Evolutionary conservation across 2,888 invertebrate genomes (phyloP).

Genomic region (Lycophotia porphyrea): DNA sequence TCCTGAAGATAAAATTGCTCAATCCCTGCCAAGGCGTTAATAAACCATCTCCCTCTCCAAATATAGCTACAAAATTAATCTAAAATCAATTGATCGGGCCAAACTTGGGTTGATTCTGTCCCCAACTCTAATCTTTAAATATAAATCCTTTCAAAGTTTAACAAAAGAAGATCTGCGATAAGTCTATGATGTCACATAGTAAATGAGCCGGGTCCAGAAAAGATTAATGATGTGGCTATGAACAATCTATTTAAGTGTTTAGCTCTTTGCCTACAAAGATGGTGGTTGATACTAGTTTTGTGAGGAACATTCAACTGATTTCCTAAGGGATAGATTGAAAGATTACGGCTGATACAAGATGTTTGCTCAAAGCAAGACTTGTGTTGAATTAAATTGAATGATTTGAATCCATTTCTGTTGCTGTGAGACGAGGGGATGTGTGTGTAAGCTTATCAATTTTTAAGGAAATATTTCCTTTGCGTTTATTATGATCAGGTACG

Average conservation of each 20-base stretch:
- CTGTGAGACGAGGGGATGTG: neutral
- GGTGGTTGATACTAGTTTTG: slow-evolving; percentile 29
- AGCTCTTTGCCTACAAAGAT: slow-evolving; percentile 46
- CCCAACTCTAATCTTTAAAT: slow-evolving; percentile 8
- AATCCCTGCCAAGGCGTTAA: neutral
- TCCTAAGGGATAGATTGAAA: slow-evolving; percentile 43
- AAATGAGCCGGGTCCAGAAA: slow-evolving; percentile 39
- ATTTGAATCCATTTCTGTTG: slow-evolving; percentile 8
- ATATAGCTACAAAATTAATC: slow-evolving; percentile 35
- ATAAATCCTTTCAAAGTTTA: slow-evolving; percentile 24
- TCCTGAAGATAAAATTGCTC: neutral
- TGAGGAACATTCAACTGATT: slow-evolving; percentile 42
- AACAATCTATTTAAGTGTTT: slow-evolving; percentile 48
- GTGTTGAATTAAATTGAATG: neutral
- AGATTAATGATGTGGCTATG: slow-evolving; percentile 53
- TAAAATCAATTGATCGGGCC: slow-evolving; percentile 20
- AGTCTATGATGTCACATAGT: slow-evolving; percentile 29
- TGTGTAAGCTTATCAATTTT: neutral
- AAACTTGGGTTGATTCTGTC: neutral
- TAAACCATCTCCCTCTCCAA: neutral
- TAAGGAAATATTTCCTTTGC: slow-evolving; percentile 2
- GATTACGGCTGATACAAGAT: slow-evolving; percentile 26
- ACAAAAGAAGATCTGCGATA: slow-evolving; percentile 41
- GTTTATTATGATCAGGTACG: neutral
- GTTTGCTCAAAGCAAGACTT: slow-evolving; percentile 11